These are phyloP conservation scores for Trachemys scripta DNA, from an alignment of 2,113 vertebrate species.

Conservation along the genomic window DNA sequence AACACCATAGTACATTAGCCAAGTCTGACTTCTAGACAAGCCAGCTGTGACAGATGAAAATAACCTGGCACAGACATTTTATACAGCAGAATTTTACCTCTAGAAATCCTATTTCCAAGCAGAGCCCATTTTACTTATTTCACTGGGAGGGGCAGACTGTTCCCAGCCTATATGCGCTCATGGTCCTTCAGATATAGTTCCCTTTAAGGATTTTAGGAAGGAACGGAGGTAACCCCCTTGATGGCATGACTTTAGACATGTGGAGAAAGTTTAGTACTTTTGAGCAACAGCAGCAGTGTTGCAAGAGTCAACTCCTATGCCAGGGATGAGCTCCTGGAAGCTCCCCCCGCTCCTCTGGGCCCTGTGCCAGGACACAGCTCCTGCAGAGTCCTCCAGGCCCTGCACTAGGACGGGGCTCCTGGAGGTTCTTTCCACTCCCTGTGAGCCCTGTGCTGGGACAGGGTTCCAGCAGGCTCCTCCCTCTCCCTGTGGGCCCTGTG, in stretches of 20 bases:
- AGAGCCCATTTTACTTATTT: fast-evolving
- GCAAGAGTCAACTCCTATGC: neutral
- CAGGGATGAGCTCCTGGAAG: neutral
- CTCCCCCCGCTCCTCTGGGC: fast-evolving
- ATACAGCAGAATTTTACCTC: fast-evolving
- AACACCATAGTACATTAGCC: neutral
- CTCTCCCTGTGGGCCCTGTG: neutral
- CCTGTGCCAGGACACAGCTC: neutral
- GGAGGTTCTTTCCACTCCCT: neutral
- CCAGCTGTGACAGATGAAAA: neutral
- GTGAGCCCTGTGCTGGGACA: fast-evolving
- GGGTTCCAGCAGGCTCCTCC: neutral
- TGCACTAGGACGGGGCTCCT: too few relatives aligned
- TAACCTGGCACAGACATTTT: neutral
- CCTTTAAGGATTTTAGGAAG: fast-evolving
- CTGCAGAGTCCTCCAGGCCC: neutral
- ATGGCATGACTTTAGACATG: neutral
- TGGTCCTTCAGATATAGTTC: neutral
- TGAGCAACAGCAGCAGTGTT: neutral
- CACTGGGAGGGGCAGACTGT: neutral
- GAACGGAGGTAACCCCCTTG: neutral
- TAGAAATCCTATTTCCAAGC: neutral
- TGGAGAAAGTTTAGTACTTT: neutral
- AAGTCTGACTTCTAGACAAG: neutral
- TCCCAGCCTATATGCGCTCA: neutral